Evolutionary conservation across 2,797 vertebrate species (phyloP).

Genomic region (Hemibagrus guttatus): DNA sequence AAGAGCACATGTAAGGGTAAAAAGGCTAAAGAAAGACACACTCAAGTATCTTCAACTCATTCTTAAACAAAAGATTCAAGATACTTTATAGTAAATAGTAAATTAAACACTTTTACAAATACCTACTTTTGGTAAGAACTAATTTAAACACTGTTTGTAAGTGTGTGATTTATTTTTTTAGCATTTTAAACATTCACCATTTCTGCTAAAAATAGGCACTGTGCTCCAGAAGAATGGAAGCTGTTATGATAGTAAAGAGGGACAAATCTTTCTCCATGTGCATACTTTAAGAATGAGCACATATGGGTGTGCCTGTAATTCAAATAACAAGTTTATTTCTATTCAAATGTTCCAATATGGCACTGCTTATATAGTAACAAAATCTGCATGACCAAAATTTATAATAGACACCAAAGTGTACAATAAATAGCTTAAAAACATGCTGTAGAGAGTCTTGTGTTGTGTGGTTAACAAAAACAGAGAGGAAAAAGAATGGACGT

Average conservation of each 20-base stretch:
- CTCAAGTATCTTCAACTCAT: background rate
- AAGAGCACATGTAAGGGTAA: background rate
- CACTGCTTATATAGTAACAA: background rate
- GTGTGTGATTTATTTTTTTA: too few relatives aligned
- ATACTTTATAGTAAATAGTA: background rate
- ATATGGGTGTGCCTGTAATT: background rate
- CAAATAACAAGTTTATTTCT: background rate
- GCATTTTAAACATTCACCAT: too few relatives aligned
- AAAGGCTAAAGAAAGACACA: background rate
- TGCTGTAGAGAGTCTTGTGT: too few relatives aligned
- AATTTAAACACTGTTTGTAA: background rate
- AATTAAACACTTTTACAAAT: background rate
- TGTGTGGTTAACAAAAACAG: too few relatives aligned
- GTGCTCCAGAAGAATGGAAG: background rate
- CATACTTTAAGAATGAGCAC: background rate
- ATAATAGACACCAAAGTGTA: too few relatives aligned
- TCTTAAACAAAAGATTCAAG: background rate
- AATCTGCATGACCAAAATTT: background rate
- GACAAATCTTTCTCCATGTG: too few relatives aligned
- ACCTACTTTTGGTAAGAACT: background rate
- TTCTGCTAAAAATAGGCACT: too few relatives aligned
- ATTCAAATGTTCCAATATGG: background rate
- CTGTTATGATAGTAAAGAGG: background rate
- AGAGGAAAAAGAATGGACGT: too few relatives aligned
- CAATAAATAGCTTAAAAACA: too few relatives aligned